phyloP scores from a whole-genome alignment of 2,797 vertebrate genomes.

The Loriculus beryllinus region DNA sequence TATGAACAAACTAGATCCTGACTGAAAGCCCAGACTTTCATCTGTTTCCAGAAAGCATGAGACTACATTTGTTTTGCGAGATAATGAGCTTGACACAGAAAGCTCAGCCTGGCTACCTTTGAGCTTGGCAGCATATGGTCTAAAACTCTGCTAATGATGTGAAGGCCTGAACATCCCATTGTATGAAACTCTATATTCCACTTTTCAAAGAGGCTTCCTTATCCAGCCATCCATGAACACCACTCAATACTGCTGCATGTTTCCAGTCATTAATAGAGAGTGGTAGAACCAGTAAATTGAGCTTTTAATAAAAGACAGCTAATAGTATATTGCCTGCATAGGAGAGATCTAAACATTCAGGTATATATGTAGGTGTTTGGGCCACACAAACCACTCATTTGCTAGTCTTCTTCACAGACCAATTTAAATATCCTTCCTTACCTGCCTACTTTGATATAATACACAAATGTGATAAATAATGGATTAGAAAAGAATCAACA shows the following conservation, averaged over 20 bases:
- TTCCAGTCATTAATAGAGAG: conserved; percentile 1
- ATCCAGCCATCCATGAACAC: neutral
- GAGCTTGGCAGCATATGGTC: conserved; percentile 3
- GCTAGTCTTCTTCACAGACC: neutral
- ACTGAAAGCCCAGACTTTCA: conserved; percentile 15
- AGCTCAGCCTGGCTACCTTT: conserved; percentile 1
- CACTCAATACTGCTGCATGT: neutral
- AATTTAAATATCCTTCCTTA: neutral
- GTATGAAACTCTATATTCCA: neutral
- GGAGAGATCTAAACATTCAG: neutral
- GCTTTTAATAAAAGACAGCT: neutral
- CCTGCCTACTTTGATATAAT: neutral
- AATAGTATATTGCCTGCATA: neutral
- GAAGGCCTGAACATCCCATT: conserved; percentile 12
- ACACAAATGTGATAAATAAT: neutral
- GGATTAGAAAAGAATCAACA: neutral
- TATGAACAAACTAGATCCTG: conserved; percentile 8
- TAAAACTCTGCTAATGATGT: conserved; percentile 48
- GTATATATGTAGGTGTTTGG: neutral
- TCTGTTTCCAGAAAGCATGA: conserved; percentile 35
- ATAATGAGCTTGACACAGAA: conserved; percentile 61
- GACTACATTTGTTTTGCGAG: conserved; percentile 40
- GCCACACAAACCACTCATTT: neutral
- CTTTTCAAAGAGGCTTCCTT: neutral
- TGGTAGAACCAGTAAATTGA: neutral